Evolutionary conservation across 2,888 invertebrate species (phyloP).

Genomic region (Eupithecia subfuscata): DNA sequence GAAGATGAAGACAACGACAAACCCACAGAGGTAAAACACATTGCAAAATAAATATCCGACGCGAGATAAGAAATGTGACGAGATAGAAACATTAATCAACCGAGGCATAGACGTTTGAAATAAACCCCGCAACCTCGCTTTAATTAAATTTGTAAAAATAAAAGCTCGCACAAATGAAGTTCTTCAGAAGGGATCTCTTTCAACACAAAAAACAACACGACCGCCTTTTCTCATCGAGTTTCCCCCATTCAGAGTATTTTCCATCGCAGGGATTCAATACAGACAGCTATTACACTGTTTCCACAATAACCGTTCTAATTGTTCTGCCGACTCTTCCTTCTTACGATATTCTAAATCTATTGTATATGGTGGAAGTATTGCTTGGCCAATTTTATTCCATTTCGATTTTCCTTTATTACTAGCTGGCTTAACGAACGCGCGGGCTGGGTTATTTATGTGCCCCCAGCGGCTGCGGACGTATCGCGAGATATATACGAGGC

Average conservation of each 20-base stretch:
- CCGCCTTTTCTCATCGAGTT: slow-evolving; percentile 66
- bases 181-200: slow-evolving; percentile 62
- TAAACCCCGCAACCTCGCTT: slow-evolving; percentile 55
- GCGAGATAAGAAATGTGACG: slow-evolving; percentile 48
- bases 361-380: slow-evolving; percentile 81
- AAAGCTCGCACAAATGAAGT: slow-evolving; percentile 68
- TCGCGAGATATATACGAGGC: slow-evolving; percentile 80
- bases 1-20: slow-evolving; percentile 82
- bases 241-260: slow-evolving; percentile 72
- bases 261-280: slow-evolving; percentile 71
- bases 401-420: slow-evolving; percentile 85
- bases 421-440: slow-evolving; percentile 82
- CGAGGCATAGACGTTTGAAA: slow-evolving; percentile 51
- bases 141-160: slow-evolving; percentile 75
- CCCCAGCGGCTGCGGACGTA: slow-evolving; percentile 82
- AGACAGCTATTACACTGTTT: slow-evolving; percentile 69
- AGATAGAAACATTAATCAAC: slow-evolving; percentile 59
- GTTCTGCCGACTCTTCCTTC: slow-evolving; percentile 68
- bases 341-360: slow-evolving; percentile 75
- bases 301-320: slow-evolving; percentile 79
- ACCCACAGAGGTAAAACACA: slow-evolving; percentile 77
- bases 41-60: slow-evolving; percentile 50
- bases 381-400: slow-evolving; percentile 83
- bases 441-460: slow-evolving; percentile 82
- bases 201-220: slow-evolving; percentile 64